Percentiles rank a stretch among this genome's conserved stretches.
Conservation (phyloP, 1,140 invertebrate species). For the Bombus vancouverensis region DNA sequence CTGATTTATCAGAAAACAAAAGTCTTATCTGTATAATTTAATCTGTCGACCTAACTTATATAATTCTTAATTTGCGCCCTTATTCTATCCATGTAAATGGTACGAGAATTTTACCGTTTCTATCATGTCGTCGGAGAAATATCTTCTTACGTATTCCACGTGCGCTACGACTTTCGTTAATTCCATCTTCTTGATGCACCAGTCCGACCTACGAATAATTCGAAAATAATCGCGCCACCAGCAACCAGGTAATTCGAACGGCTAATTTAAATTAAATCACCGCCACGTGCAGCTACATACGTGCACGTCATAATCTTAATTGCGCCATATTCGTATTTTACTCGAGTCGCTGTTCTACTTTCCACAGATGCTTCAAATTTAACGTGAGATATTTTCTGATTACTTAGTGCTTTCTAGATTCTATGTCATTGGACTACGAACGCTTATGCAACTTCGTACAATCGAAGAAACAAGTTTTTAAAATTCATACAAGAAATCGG, state of each 20-base stretch:
- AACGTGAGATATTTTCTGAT: not conserved
- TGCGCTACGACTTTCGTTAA: not conserved
- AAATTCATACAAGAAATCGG: too few species aligned
- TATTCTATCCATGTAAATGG: not conserved
- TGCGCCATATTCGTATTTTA: not conserved
- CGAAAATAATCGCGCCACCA: not conserved
- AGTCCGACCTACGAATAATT: constrained; percentile 2
- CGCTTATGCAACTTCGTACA: too few species aligned
- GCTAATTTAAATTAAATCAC: constrained; percentile 17
- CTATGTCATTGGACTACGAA: not conserved
- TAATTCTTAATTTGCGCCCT: not conserved
- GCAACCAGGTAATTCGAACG: not conserved
- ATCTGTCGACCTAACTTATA: too few species aligned
- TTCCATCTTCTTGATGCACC: not conserved
- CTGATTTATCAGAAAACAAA: not conserved
- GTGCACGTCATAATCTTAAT: constrained; percentile 4
- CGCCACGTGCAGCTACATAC: not conserved
- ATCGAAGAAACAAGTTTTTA: not conserved
- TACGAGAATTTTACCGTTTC: not conserved
- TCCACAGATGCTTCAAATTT: not conserved
- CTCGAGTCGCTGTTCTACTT: not conserved
- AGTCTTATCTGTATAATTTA: not conserved
- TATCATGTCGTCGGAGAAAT: not conserved
- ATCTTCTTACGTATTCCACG: not conserved
- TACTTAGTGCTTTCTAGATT: not conserved